These are phyloP conservation scores for Cordilura impudica DNA, from an alignment of 2,888 invertebrate genomes.

Conservation along the genomic window DNA sequence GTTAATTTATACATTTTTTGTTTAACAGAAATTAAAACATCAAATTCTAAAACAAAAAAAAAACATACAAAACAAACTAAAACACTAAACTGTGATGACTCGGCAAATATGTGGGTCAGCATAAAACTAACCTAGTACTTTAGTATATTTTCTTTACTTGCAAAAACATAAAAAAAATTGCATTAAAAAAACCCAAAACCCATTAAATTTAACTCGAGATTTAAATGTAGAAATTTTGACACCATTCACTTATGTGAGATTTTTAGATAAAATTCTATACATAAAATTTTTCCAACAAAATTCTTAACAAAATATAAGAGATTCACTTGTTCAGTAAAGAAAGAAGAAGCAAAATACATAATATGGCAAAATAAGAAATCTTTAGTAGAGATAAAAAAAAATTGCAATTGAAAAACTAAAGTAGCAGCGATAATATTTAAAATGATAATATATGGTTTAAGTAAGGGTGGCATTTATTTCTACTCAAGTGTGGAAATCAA, in stretches of 20 bases:
- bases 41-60: neutral
- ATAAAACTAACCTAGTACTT: neutral
- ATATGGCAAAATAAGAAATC: neutral
- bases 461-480: neutral
- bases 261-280: slow-evolving; percentile 30
- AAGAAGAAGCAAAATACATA: neutral
- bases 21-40: neutral
- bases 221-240: slow-evolving; percentile 33
- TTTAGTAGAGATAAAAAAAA: neutral
- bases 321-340: neutral
- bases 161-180: neutral
- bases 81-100: slow-evolving; percentile 43
- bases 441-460: neutral
- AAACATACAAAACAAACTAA: neutral
- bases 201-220: neutral
- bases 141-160: too few relatives aligned
- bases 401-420: neutral
- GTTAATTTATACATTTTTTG: neutral
- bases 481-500: too few relatives aligned
- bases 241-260: slow-evolving; percentile 39
- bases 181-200: neutral
- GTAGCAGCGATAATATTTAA: neutral
- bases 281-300: neutral
- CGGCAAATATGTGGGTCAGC: slow-evolving; percentile 54
- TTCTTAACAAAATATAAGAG: neutral